phyloP scores from a whole-genome alignment of 2,113 vertebrate species.

The Nibea coibor region DNA sequence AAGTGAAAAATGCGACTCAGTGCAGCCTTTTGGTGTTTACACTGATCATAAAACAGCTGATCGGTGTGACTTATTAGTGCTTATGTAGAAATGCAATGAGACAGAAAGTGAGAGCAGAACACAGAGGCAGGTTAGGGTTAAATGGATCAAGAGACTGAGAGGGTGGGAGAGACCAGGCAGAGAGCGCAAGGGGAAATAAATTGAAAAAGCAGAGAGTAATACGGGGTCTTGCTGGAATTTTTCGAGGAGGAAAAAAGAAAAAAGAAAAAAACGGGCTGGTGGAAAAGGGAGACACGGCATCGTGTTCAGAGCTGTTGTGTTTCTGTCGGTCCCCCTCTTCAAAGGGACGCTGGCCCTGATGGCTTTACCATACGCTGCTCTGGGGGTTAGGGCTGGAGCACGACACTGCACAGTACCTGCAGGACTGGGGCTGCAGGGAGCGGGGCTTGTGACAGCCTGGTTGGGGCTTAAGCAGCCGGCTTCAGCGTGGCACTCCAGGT shows the following conservation, averaged over 20 bases:
- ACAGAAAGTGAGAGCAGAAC: conserved; percentile 1
- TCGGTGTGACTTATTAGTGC: neutral
- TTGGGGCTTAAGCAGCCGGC: neutral
- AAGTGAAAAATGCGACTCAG: neutral
- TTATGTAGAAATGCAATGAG: conserved; percentile 12
- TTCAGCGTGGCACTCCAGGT: conserved; percentile 30
- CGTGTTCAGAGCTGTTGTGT: conserved; percentile 77
- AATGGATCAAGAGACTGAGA: conserved; percentile 32
- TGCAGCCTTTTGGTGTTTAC: neutral
- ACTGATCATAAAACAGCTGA: neutral
- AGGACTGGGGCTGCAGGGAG: conserved; percentile 23
- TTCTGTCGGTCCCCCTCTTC: conserved; percentile 75
- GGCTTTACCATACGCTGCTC: conserved; percentile 77
- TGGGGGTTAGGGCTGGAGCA: conserved; percentile 60
- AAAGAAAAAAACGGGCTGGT: conserved; percentile 42
- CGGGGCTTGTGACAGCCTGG: neutral
- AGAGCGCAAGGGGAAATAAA: conserved; percentile 51
- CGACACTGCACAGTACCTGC: conserved; percentile 45
- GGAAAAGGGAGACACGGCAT: conserved; percentile 71
- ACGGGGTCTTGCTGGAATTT: conserved; percentile 74
- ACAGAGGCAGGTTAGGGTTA: conserved; percentile 46
- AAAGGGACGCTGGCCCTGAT: conserved; percentile 77
- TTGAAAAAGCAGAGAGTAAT: conserved; percentile 79
- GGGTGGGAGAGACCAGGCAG: conserved; percentile 42
- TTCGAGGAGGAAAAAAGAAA: conserved; percentile 39